phyloP scores from a whole-genome alignment of 1,140 invertebrate genomes.

The Solenopsis invicta region DNA sequence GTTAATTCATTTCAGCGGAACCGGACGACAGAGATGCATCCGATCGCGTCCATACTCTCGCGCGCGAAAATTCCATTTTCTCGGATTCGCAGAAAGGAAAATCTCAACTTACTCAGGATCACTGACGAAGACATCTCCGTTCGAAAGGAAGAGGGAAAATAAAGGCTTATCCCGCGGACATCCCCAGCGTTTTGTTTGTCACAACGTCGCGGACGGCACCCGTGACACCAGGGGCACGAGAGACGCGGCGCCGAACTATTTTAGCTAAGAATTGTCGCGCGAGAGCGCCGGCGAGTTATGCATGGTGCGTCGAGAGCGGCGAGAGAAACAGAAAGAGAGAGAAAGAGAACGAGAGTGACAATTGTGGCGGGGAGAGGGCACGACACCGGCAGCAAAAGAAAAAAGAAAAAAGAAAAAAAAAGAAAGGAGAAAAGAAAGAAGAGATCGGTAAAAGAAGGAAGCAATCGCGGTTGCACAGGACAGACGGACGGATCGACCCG shows the following conservation, averaged over 20 bases:
- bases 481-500: constrained; percentile 21
- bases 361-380: constrained; percentile 4
- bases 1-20: background rate
- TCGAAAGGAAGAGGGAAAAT: background rate
- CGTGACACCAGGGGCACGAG: constrained; percentile 25
- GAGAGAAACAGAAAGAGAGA: constrained; percentile 29
- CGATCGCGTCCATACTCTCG: background rate
- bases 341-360: constrained; percentile 19
- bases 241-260: constrained; percentile 63
- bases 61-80: background rate
- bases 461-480: constrained; percentile 50
- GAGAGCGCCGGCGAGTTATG: constrained; percentile 60
- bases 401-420: constrained; percentile 64
- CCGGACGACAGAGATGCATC: background rate
- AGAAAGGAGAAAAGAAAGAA: constrained; percentile 51
- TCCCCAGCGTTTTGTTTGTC: constrained; percentile 58
- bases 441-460: constrained; percentile 29
- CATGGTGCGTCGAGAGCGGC: constrained; percentile 64
- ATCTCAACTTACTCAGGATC: constrained; percentile 67
- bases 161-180: constrained; percentile 59
- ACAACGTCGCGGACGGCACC: constrained; percentile 37
- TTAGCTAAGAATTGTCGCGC: constrained; percentile 58
- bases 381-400: constrained; percentile 29
- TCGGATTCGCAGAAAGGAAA: background rate
- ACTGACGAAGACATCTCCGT: constrained; percentile 63